Conservation (phyloP, 35 echinoderm and acorn worm species). For the Ptychodera flava region DNA sequence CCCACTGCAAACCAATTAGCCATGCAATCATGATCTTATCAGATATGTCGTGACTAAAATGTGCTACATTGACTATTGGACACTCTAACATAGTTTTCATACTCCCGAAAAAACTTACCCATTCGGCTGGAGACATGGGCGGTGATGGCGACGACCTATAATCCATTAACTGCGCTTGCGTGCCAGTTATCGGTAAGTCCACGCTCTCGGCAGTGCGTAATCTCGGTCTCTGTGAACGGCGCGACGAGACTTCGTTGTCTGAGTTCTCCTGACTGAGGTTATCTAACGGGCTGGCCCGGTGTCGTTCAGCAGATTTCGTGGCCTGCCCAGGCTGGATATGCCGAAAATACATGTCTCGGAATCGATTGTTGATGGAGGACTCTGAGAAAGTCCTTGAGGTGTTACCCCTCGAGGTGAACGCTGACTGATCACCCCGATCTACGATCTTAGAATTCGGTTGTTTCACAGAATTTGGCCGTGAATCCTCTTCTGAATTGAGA, state of each 20-base stretch:
- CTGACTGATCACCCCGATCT: no score
- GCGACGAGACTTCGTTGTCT: neutral
- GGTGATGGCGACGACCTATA: neutral
- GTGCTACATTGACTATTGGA: no score
- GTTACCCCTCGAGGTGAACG: no score
- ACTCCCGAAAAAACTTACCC: no score
- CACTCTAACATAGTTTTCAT: no score
- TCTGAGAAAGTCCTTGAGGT: neutral
- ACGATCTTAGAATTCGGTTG: no score
- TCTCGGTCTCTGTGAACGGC: neutral
- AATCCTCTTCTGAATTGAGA: no score
- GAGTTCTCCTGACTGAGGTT: neutral
- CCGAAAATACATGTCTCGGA: neutral
- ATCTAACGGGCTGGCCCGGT: neutral
- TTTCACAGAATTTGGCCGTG: no score
- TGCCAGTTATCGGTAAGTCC: neutral
- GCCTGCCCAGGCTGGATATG: neutral
- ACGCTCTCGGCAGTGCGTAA: neutral
- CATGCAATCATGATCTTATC: no score
- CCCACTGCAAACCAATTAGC: no score
- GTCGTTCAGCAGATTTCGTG: neutral
- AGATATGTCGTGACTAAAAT: no score
- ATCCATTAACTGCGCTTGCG: neutral
- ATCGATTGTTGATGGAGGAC: neutral
- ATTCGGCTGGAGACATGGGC: neutral